phyloP scores from a whole-genome alignment of 2,113 vertebrate species.

The Neodon shergylaensis region DNA sequence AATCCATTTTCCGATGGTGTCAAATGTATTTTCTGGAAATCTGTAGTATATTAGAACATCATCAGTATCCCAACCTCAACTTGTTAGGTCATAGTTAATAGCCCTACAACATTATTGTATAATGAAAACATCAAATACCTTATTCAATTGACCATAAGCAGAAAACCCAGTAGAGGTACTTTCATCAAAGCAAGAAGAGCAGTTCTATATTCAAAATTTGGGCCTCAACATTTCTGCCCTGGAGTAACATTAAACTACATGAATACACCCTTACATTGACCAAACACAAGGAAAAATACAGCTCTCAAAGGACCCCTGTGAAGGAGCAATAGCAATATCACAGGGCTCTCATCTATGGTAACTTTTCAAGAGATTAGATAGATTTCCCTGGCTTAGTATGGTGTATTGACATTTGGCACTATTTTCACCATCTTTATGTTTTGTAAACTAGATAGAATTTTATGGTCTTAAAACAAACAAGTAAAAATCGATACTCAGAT shows the following conservation, averaged over 20 bases:
- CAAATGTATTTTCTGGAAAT: constrained; percentile 6
- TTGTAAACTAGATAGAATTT: not conserved
- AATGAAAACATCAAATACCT: not conserved
- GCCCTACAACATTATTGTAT: not conserved
- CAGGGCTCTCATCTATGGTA: not conserved
- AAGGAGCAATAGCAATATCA: not conserved
- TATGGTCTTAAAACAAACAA: not conserved
- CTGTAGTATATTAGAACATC: not conserved
- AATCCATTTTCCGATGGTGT: not conserved
- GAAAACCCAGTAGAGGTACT: not conserved
- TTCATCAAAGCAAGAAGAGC: not conserved
- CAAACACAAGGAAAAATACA: not conserved
- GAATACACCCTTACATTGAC: not conserved
- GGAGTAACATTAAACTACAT: not conserved
- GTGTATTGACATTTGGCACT: not conserved
- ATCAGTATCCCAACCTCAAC: not conserved
- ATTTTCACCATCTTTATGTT: not conserved
- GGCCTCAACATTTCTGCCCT: not conserved
- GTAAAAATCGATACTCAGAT: not conserved
- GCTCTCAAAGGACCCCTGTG: not conserved
- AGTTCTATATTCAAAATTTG: not conserved
- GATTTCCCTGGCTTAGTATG: not conserved
- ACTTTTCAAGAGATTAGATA: not conserved
- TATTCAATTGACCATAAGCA: not conserved
- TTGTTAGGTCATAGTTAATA: not conserved